These are phyloP conservation scores for Fregata magnificens DNA, from an alignment of 2,113 vertebrate species.

Conservation along the genomic window DNA sequence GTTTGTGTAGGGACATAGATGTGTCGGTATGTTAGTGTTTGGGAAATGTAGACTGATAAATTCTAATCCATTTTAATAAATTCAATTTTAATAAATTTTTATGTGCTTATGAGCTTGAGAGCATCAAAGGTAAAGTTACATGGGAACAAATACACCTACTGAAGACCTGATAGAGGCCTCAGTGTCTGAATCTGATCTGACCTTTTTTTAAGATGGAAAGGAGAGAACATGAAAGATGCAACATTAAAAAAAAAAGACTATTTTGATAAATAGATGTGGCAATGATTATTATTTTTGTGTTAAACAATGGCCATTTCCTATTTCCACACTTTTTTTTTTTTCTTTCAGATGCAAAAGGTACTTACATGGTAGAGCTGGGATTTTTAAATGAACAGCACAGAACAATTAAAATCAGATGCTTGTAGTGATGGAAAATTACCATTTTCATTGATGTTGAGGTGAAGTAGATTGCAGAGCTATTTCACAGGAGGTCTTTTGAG, in stretches of 20 bases:
- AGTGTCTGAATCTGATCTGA: neutral
- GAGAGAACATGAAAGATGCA: neutral
- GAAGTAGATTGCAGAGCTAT: neutral
- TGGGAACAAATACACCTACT: neutral
- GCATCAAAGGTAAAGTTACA: neutral
- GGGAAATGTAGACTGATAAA: neutral
- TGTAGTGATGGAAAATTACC: constrained; percentile 17
- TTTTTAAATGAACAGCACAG: neutral
- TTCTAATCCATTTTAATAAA: neutral
- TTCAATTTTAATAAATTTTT: neutral
- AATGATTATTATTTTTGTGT: neutral
- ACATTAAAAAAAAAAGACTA: neutral
- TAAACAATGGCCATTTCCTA: neutral
- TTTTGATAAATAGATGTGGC: neutral
- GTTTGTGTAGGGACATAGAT: neutral
- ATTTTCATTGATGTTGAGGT: constrained; percentile 44
- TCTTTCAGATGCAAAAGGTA: constrained; percentile 1
- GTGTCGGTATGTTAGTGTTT: neutral
- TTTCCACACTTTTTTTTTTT: neutral
- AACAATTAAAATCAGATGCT: constrained; percentile 42
- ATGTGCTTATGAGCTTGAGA: neutral
- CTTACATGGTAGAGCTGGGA: neutral
- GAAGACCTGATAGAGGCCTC: neutral
- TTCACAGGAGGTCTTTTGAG: neutral
- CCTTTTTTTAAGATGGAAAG: neutral